These are phyloP conservation scores for Saccostrea cuccullata DNA, from an alignment of 1,140 invertebrate species.

Conservation along the genomic window DNA sequence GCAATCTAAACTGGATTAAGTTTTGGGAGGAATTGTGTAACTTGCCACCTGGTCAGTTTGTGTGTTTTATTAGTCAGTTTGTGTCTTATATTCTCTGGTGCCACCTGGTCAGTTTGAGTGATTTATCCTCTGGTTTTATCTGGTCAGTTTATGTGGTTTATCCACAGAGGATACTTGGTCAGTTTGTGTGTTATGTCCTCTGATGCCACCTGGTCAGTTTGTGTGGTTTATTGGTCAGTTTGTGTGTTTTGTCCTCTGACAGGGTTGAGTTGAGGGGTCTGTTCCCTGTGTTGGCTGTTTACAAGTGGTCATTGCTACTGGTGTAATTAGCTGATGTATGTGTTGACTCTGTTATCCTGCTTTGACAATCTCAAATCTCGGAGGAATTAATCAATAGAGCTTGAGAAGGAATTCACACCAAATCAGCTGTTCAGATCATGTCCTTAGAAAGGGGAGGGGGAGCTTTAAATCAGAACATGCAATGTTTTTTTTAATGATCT, in stretches of 20 bases:
- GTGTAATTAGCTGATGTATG: neutral
- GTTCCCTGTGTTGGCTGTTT: neutral
- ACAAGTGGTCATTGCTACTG: neutral
- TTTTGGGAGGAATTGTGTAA: neutral
- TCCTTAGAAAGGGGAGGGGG: too few species aligned
- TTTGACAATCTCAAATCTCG: neutral
- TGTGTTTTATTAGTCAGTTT: neutral
- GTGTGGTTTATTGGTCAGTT: too few species aligned
- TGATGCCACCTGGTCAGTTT: too few species aligned
- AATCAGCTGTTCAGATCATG: too few species aligned
- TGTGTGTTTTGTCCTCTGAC: neutral
- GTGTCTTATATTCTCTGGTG: too few species aligned
- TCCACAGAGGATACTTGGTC: too few species aligned
- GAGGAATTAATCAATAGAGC: neutral
- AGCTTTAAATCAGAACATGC: too few species aligned
- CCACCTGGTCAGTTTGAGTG: too few species aligned
- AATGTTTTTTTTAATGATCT: too few species aligned
- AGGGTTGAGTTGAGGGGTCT: neutral
- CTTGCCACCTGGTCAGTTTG: neutral
- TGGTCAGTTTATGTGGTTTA: too few species aligned
- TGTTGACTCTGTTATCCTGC: neutral
- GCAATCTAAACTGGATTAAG: neutral
- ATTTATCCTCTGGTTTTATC: too few species aligned
- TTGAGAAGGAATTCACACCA: neutral
- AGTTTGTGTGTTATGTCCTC: too few species aligned